A percentile compares a stretch with the other conserved stretches of the same genome.
Evolutionary conservation across 2,888 invertebrate genomes (phyloP).

Genomic region (Trachelus troglodyta): DNA sequence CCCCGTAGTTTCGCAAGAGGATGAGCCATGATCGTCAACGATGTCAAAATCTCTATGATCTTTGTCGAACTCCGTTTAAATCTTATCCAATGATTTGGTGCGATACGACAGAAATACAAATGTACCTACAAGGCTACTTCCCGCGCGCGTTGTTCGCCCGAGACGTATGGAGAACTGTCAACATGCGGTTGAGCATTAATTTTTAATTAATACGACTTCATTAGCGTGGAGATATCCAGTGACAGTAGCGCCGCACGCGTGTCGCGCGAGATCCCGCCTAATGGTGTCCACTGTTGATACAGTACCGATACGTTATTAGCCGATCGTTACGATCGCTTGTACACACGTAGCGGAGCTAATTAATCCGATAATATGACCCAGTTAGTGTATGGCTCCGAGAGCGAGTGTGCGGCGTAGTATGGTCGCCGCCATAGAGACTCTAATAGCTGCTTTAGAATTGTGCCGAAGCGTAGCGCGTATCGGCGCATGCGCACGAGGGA

Average conservation of each 20-base stretch:
- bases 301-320: slow-evolving; percentile 35
- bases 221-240: slow-evolving; percentile 38
- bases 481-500: neutral
- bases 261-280: slow-evolving; percentile 29
- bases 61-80: neutral
- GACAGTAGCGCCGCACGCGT: slow-evolving; percentile 31
- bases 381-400: slow-evolving; percentile 19
- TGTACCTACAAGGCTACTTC: neutral
- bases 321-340: slow-evolving; percentile 29
- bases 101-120: neutral
- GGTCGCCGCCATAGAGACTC: neutral
- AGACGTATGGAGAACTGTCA: slow-evolving; percentile 14
- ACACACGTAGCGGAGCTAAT: slow-evolving; percentile 42
- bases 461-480: neutral
- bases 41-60: neutral
- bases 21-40: neutral
- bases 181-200: slow-evolving; percentile 29
- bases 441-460: neutral
- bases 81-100: neutral
- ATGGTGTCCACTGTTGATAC: slow-evolving; percentile 19
- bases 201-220: slow-evolving; percentile 55
- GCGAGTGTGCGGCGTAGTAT: neutral
- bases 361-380: slow-evolving; percentile 50
- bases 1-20: neutral
- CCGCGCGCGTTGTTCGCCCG: neutral